Conservation (phyloP, 2,888 invertebrate genomes). For the Agrotis segetum region DNA sequence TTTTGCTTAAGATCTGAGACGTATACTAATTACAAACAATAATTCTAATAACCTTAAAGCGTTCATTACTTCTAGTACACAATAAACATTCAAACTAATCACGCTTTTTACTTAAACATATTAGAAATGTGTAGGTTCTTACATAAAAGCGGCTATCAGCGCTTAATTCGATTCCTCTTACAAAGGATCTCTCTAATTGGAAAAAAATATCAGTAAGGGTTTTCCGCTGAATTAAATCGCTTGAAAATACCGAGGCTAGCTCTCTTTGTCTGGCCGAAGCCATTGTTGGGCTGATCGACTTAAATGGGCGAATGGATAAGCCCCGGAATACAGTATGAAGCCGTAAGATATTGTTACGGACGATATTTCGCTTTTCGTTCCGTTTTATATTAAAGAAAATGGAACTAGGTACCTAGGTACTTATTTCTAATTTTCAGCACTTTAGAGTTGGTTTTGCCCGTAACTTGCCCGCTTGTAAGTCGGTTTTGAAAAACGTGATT, state of each 20-base stretch:
- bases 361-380: conserved; percentile 52
- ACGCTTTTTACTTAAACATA: conserved; percentile 49
- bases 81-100: conserved; percentile 32
- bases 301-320: conserved; percentile 67
- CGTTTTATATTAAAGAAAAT: conserved; percentile 18
- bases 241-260: conserved; percentile 61
- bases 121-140: conserved; percentile 36
- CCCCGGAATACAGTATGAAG: conserved; percentile 61
- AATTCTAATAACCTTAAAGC: conserved; percentile 24
- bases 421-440: conserved; percentile 1
- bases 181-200: conserved; percentile 61
- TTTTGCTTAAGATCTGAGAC: conserved; percentile 3
- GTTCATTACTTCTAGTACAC: conserved; percentile 29
- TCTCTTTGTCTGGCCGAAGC: conserved; percentile 53
- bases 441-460: no score
- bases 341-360: conserved; percentile 58
- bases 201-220: conserved; percentile 65
- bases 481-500: no score
- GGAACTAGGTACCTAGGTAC: background rate
- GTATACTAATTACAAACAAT: conserved; percentile 12
- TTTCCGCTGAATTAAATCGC: conserved; percentile 64
- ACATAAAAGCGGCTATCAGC: conserved; percentile 44
- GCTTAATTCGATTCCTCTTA: conserved; percentile 44
- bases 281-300: conserved; percentile 65
- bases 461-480: no score